Percentiles rank a stretch among this genome's conserved stretches.
Conservation (phyloP, 2,888 invertebrate genomes). For the Cryptocephalus moraei region DNA sequence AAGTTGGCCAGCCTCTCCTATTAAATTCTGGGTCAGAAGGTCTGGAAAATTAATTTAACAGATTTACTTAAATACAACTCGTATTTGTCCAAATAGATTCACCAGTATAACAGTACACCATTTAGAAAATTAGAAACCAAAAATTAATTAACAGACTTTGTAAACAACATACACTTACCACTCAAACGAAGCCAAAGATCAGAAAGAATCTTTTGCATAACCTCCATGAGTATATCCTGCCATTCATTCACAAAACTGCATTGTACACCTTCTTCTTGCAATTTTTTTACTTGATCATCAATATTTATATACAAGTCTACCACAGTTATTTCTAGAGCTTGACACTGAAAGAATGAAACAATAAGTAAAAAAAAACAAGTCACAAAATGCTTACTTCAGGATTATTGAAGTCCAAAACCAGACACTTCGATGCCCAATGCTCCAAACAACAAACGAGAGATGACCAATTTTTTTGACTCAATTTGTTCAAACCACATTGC, state of each 20-base stretch:
- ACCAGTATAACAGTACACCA: too few species aligned
- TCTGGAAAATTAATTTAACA: too few species aligned
- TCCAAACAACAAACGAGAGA: slow-evolving; percentile 59
- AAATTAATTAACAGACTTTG: too few species aligned
- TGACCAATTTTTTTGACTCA: slow-evolving; percentile 50
- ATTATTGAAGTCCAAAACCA: slow-evolving; percentile 7
- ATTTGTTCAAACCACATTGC: too few species aligned
- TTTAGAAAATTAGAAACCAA: too few species aligned
- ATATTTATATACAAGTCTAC: slow-evolving; percentile 44
- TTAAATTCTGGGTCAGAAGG: too few species aligned
- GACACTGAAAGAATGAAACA: slow-evolving; percentile 32
- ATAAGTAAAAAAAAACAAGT: not conserved
- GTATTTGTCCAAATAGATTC: too few species aligned
- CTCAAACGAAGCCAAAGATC: too few species aligned
- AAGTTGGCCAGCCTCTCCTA: too few species aligned
- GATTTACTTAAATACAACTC: too few species aligned
- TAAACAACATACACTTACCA: too few species aligned
- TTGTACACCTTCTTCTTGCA: slow-evolving; percentile 29
- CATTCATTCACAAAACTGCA: slow-evolving; percentile 55
- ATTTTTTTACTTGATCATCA: slow-evolving; percentile 36
- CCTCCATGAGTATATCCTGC: slow-evolving; percentile 63
- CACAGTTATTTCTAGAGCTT: slow-evolving; percentile 42
- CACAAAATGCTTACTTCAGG: too few species aligned
- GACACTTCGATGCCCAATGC: slow-evolving; percentile 51
- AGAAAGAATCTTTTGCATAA: slow-evolving; percentile 36